These are phyloP conservation scores for Aphis craccivora DNA, from an alignment of 1,140 invertebrate genomes.

Conservation along the genomic window DNA sequence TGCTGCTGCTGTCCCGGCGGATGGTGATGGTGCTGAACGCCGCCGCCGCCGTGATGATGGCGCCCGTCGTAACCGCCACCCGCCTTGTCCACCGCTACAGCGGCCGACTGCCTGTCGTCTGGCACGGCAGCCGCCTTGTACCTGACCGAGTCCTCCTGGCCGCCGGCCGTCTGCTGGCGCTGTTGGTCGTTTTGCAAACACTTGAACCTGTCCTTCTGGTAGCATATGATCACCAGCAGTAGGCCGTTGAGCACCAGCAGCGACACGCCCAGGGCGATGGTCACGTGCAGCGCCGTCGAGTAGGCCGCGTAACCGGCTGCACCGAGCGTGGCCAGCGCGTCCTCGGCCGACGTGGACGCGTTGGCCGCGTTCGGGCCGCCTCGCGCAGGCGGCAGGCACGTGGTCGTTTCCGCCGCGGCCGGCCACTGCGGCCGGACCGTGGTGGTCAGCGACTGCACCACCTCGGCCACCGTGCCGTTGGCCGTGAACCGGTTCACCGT, in stretches of 20 bases:
- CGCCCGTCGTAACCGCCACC: constrained; percentile 62
- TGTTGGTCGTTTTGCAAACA: constrained; percentile 62
- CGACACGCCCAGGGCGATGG: constrained; percentile 87
- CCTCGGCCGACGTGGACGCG: constrained; percentile 64
- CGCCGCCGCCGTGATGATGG: not conserved
- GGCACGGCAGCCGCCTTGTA: not conserved
- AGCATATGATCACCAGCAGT: constrained; percentile 93
- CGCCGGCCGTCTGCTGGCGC: constrained; percentile 50
- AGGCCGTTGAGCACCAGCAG: constrained; percentile 81
- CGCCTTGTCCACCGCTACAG: not conserved
- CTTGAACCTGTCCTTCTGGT: constrained; percentile 79
- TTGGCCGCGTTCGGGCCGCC: not conserved
- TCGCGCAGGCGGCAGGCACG: constrained; percentile 57
- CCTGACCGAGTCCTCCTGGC: constrained; percentile 57
- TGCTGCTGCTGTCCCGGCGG: not conserved
- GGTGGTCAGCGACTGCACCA: constrained; percentile 67
- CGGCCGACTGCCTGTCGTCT: constrained; percentile 6
- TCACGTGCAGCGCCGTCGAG: constrained; percentile 83
- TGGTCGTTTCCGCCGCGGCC: constrained; percentile 59
- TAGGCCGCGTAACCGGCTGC: constrained; percentile 75
- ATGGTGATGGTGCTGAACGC: constrained; percentile 61
- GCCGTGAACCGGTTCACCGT: constrained; percentile 63
- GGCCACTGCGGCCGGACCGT: constrained; percentile 69
- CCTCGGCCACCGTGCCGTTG: constrained; percentile 63
- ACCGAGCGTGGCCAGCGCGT: constrained; percentile 78